phyloP scores from a whole-genome alignment of 1,140 invertebrate species.

The Brachystomella parvula region DNA sequence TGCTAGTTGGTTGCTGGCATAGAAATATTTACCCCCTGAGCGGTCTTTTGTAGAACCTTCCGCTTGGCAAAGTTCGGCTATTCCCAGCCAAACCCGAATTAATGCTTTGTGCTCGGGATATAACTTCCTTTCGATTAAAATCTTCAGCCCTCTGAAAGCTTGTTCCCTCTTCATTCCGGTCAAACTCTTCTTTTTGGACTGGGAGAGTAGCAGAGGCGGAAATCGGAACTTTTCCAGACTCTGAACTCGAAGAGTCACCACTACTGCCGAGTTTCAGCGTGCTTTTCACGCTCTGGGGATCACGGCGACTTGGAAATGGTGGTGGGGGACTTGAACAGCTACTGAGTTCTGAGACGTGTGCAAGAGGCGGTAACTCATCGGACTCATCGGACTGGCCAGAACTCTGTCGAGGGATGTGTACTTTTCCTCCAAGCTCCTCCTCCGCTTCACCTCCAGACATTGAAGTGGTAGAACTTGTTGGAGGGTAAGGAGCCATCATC shows the following conservation, averaged over 20 bases:
- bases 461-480: background rate
- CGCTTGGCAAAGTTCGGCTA: slow-evolving; percentile 31
- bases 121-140: no score
- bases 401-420: slow-evolving; percentile 22
- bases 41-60: slow-evolving; percentile 63
- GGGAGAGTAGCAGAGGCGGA: no score
- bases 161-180: no score
- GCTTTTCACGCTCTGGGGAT: background rate
- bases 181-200: no score
- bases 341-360: background rate
- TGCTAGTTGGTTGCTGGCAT: no score
- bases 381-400: slow-evolving; percentile 34
- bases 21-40: no score
- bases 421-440: slow-evolving; percentile 14
- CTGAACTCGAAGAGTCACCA: background rate
- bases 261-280: slow-evolving; percentile 2
- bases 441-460: background rate
- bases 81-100: no score
- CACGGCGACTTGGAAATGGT: background rate
- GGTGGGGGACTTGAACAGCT: slow-evolving; percentile 5
- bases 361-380: slow-evolving; percentile 12
- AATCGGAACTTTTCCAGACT: background rate
- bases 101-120: background rate
- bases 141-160: no score
- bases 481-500: slow-evolving; percentile 3